Conservation (phyloP, 2,797 vertebrate genomes). For the Antrozous pallidus region DNA sequence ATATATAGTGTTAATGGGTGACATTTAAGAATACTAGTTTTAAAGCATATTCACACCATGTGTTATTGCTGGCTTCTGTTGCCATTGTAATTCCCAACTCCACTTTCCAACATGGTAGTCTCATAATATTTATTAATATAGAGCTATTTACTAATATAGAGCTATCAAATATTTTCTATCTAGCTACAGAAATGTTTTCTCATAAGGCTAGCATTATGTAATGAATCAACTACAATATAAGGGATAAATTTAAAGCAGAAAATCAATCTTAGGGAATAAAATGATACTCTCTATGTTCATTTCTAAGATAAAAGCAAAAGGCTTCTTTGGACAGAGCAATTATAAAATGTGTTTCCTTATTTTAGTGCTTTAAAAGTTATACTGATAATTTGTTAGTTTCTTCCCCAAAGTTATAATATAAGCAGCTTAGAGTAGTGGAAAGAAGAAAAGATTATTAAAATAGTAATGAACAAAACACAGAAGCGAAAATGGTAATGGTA, state of each 20-base stretch:
- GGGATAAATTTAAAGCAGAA: background rate
- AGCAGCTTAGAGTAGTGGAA: background rate
- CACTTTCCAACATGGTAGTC: background rate
- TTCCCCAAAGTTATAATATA: background rate
- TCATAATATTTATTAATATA: constrained; percentile 47
- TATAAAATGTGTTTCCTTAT: constrained; percentile 27
- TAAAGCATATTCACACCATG: background rate
- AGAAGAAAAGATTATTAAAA: constrained; percentile 10
- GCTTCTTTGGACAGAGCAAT: background rate
- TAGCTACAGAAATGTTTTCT: constrained; percentile 1
- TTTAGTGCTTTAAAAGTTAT: background rate
- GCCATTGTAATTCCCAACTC: constrained; percentile 1
- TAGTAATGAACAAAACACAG: background rate
- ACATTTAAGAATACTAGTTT: constrained; percentile 34
- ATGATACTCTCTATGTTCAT: background rate
- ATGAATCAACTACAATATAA: constrained; percentile 6
- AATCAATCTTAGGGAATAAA: background rate
- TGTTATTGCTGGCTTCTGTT: background rate
- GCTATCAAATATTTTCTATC: constrained; percentile 54
- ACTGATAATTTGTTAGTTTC: constrained; percentile 12
- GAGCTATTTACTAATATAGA: constrained; percentile 1
- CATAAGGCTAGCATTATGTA: background rate
- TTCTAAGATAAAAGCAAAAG: constrained; percentile 21
- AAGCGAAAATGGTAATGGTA: background rate
- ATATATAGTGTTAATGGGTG: background rate